A percentile compares a stretch with the other conserved stretches of the same genome.
These are phyloP conservation scores for Elaphurus davidianus DNA, from an alignment of 2,113 vertebrate species.

Conservation along the genomic window DNA sequence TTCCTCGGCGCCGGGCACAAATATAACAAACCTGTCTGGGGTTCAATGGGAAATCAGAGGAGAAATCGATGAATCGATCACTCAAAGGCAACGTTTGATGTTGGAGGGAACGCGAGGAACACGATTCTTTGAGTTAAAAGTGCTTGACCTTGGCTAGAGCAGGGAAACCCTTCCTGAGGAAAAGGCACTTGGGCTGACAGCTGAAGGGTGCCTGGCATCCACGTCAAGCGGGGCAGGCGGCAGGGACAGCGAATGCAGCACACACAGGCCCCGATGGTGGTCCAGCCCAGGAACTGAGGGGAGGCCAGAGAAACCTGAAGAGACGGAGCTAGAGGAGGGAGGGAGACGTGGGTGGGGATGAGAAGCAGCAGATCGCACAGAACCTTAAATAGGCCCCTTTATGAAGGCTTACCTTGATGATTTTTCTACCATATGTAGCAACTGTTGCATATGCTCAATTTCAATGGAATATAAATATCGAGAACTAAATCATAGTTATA, in stretches of 20 bases:
- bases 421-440: background rate
- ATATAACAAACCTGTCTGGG: background rate
- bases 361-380: background rate
- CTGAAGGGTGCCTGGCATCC: background rate
- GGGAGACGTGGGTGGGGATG: background rate
- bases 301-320: background rate
- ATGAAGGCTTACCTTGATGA: background rate
- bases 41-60: background rate
- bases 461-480: background rate
- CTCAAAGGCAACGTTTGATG: background rate
- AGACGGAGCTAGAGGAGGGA: background rate
- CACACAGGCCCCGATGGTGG: background rate
- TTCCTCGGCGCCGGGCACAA: background rate
- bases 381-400: background rate
- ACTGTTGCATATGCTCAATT: background rate
- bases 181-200: background rate
- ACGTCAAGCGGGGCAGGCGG: background rate
- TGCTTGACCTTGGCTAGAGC: background rate
- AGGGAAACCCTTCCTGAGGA: constrained; percentile 8
- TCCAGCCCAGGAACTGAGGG: background rate
- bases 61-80: background rate
- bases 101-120: background rate
- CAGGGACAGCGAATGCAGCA: accelerated
- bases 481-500: background rate
- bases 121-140: background rate